Evolutionary conservation across 2,797 vertebrate genomes (phyloP).

Genomic region (Acipenser oxyrinchus): DNA sequence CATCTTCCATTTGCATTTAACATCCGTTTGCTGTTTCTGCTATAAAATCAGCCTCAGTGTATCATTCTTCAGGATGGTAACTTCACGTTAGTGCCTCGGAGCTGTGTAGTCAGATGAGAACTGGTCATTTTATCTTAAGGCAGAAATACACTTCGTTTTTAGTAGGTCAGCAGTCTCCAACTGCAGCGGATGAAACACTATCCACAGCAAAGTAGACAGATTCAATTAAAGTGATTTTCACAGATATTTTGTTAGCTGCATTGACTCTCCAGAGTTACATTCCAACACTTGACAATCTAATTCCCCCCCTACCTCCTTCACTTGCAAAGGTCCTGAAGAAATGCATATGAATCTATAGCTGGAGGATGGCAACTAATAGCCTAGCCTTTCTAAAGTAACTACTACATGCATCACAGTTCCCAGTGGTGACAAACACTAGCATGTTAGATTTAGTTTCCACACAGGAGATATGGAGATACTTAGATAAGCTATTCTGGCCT

Average conservation of each 20-base stretch:
- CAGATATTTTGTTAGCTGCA: slow-evolving; percentile 2
- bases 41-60: neutral
- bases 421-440: neutral
- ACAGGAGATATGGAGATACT: neutral
- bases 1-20: too few species aligned
- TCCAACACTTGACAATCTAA: neutral
- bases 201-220: slow-evolving; percentile 1
- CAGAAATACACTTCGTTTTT: neutral
- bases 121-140: too few species aligned
- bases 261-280: neutral
- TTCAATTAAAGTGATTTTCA: slow-evolving; percentile 15
- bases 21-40: too few species aligned
- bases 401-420: neutral
- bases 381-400: neutral
- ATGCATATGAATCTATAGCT: neutral
- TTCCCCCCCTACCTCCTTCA: neutral
- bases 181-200: neutral
- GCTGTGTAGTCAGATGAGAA: too few species aligned
- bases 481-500: neutral
- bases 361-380: neutral
- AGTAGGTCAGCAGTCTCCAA: slow-evolving; percentile 10
- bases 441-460: neutral
- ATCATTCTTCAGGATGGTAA: slow-evolving; percentile 43
- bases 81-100: slow-evolving; percentile 25
- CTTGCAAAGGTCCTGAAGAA: neutral